Evolutionary conservation across 37 sponge, comb jelly and placozoan genomes (phyloP).

Genomic region (Hexactinellida sp.): DNA sequence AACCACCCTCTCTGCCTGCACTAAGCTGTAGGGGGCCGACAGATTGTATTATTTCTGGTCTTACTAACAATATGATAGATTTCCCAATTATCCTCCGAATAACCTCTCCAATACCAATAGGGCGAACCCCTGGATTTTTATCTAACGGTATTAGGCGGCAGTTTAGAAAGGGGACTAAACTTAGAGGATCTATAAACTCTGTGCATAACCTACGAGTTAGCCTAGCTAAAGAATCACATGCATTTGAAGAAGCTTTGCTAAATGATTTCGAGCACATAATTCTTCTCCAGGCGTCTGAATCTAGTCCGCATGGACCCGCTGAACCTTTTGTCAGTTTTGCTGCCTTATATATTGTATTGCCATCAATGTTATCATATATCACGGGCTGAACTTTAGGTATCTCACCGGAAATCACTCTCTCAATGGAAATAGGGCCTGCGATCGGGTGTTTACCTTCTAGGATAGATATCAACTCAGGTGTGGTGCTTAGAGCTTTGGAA

Average conservation of each 20-base stretch:
- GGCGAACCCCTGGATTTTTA: conserved; percentile 38
- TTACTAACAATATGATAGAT: conserved; percentile 20
- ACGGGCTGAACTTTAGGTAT: neutral
- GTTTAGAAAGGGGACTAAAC: no score
- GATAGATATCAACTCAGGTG: neutral
- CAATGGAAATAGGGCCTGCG: neutral
- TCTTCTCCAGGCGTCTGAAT: neutral
- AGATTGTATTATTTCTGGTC: conserved; percentile 23
- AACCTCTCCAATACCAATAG: conserved; percentile 45
- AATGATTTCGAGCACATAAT: conserved; percentile 21
- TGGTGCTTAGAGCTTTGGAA: neutral
- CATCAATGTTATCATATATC: neutral
- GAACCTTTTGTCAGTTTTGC: neutral
- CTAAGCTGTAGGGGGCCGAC: conserved; percentile 45
- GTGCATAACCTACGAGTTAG: conserved; percentile 27
- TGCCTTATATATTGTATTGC: neutral
- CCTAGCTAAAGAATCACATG: conserved; percentile 28
- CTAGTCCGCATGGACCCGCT: neutral
- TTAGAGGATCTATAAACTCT: conserved; percentile 22
- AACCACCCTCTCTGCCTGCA: conserved; percentile 48
- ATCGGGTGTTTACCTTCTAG: neutral
- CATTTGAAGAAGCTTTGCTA: conserved; percentile 21
- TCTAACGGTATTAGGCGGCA: no score
- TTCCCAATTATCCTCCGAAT: conserved; percentile 27
- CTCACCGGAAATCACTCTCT: neutral